A percentile compares a stretch with the other conserved stretches of the same genome.
phyloP scores from a whole-genome alignment of 2,113 vertebrate genomes.

The Apistogramma diplotaenia region DNA sequence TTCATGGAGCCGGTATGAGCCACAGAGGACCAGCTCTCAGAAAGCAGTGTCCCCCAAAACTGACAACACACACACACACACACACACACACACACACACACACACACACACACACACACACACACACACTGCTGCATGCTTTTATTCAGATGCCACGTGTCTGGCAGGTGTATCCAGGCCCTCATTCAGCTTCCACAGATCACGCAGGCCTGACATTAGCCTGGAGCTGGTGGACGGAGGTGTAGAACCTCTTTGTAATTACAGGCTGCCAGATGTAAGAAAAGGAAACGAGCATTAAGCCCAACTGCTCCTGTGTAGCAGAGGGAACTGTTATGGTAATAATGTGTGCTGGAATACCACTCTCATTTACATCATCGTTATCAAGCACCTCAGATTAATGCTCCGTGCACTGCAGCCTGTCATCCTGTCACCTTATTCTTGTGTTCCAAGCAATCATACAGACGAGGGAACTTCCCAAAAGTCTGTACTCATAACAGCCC shows the following conservation, averaged over 20 bases:
- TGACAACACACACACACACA: too few relatives aligned
- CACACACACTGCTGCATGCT: background rate
- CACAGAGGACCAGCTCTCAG: too few relatives aligned
- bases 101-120: too few relatives aligned
- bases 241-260: conserved; percentile 15
- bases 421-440: background rate
- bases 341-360: background rate
- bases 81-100: too few relatives aligned
- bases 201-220: background rate
- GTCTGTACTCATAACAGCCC: background rate
- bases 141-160: conserved; percentile 4
- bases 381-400: background rate
- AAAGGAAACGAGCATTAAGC: conserved; percentile 12
- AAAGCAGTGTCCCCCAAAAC: too few relatives aligned
- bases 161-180: background rate
- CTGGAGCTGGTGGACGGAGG: conserved; percentile 7
- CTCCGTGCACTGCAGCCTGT: background rate
- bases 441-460: background rate
- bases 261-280: conserved; percentile 16
- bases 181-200: background rate
- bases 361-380: background rate
- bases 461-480: background rate
- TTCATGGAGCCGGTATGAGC: too few relatives aligned
- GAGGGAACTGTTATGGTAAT: background rate
- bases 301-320: conserved; percentile 5